Evolutionary conservation across 2,888 invertebrate genomes (phyloP).

Genomic region (Acheta domesticus): DNA sequence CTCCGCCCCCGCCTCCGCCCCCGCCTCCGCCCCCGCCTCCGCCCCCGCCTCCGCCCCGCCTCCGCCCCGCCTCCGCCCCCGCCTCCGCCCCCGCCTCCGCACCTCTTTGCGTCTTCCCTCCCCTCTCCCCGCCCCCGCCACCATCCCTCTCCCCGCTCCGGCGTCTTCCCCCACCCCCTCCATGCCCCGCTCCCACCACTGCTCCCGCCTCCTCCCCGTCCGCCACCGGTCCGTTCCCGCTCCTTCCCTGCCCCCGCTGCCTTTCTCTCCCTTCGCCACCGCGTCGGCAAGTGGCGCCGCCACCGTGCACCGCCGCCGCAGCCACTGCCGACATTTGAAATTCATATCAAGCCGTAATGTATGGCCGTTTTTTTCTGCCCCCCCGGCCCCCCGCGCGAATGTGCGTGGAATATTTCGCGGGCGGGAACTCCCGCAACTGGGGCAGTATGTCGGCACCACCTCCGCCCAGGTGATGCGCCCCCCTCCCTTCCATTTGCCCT

Average conservation of each 20-base stretch:
- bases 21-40: too few relatives aligned
- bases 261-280: too few relatives aligned
- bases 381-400: neutral
- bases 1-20: too few relatives aligned
- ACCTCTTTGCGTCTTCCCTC: accelerated
- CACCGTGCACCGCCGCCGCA: neutral
- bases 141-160: too few relatives aligned
- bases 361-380: neutral
- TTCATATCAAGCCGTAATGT: neutral
- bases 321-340: neutral
- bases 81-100: too few relatives aligned
- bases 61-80: accelerated
- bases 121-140: too few relatives aligned
- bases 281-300: slow-evolving; percentile 6
- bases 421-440: slow-evolving; percentile 6
- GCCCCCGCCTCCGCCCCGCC: too few relatives aligned
- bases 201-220: too few relatives aligned
- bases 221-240: too few relatives aligned
- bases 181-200: too few relatives aligned
- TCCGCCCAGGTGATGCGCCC: neutral
- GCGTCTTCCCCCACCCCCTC: too few relatives aligned
- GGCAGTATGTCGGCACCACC: neutral
- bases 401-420: slow-evolving; percentile 9
- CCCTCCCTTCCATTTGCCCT: neutral
- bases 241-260: too few relatives aligned